phyloP scores from a whole-genome alignment of 1,140 invertebrate species.

The Chironomus tepperi region DNA sequence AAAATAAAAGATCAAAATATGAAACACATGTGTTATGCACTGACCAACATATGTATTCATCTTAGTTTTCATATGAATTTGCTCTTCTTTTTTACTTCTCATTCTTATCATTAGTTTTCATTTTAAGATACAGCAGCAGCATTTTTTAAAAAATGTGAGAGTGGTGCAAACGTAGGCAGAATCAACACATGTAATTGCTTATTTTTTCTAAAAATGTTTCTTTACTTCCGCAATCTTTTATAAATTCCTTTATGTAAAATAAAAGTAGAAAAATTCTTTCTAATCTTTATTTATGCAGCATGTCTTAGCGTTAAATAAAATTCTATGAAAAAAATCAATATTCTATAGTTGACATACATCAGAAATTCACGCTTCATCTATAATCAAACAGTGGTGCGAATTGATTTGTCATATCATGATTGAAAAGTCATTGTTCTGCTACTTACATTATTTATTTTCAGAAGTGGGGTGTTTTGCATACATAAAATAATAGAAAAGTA shows the following conservation, averaged over 20 bases:
- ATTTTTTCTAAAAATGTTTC: not conserved
- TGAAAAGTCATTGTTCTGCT: slow-evolving; percentile 7
- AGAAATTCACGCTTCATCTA: not conserved
- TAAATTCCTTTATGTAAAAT: not conserved
- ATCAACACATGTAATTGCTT: not conserved
- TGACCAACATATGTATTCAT: not conserved
- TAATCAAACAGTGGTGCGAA: not conserved
- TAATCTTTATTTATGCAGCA: not conserved
- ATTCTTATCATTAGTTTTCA: not conserved
- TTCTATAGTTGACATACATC: not conserved
- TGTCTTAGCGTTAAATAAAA: not conserved
- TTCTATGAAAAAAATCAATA: slow-evolving; percentile 9
- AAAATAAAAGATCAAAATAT: too few species aligned
- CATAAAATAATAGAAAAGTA: not conserved
- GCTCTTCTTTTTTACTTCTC: not conserved
- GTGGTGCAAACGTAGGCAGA: not conserved
- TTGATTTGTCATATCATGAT: not conserved
- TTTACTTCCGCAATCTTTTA: slow-evolving; percentile 3
- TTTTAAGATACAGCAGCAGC: not conserved
- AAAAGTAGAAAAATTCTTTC: not conserved
- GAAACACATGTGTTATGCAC: not conserved
- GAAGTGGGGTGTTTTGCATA: not conserved
- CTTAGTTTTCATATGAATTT: not conserved
- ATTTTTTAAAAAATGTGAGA: not conserved
- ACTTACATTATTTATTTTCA: not conserved